Conservation (phyloP, 2,113 vertebrate species). For the Columbina picui region DNA sequence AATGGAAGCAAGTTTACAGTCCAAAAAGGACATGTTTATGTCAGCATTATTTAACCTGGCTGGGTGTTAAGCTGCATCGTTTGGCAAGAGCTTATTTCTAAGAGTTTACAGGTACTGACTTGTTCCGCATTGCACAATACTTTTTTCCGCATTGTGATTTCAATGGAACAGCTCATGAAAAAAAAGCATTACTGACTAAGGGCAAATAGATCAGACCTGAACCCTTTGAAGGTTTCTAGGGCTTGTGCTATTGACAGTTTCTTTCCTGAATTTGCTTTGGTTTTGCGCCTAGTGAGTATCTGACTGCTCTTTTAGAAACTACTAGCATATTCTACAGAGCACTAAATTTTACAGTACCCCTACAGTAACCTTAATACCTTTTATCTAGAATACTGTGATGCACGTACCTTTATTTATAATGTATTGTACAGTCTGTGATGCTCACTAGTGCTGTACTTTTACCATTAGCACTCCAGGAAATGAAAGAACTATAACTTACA, state of each 20-base stretch:
- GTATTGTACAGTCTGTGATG: constrained; percentile 41
- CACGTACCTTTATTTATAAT: constrained; percentile 63
- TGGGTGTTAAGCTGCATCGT: fast-evolving
- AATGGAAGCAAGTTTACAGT: not conserved
- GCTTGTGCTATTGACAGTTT: constrained; percentile 30
- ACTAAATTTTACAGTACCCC: constrained; percentile 67
- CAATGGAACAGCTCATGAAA: not conserved
- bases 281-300: constrained; percentile 22
- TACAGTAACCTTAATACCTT: constrained; percentile 62
- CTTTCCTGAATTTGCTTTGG: constrained; percentile 37
- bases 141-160: not conserved
- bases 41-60: not conserved
- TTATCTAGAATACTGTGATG: constrained; percentile 54
- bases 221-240: constrained; percentile 27
- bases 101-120: not conserved
- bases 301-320: constrained; percentile 47
- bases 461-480: constrained; percentile 58
- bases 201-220: constrained; percentile 11
- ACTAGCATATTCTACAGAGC: constrained; percentile 60
- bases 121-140: not conserved
- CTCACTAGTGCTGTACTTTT: constrained; percentile 26
- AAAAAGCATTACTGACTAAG: not conserved
- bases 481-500: not conserved
- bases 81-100: not conserved
- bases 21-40: not conserved